Base-by-base conservation (phyloP, 2,113 vertebrate genomes). In the Semicossyphus pulcher region DNA sequence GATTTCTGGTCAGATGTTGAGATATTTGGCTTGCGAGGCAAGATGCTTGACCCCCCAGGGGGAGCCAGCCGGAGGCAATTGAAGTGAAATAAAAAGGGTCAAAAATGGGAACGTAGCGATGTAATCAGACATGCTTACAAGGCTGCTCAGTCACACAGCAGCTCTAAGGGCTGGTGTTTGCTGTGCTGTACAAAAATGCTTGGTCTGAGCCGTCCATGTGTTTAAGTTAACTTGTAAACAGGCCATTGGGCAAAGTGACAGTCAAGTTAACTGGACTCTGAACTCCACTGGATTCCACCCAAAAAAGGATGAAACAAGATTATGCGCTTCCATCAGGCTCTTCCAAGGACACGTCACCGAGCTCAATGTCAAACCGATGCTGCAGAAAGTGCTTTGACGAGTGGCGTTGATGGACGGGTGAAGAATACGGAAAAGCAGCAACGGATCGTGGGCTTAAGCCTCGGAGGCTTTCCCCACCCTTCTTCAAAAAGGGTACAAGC, bases 321-420 rank as follows among this genome's bases (percentile, higher is more conserved):
- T 85, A 87, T 72, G 59, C 65, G 77, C 78, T 86, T 90, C 80
- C 84, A 88, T 85, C 83, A 82, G 51, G 61, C 32, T 39, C 67
- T 23, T 7, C 77, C 81, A 89, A 86, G 85, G 83, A 86, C 84
- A 67, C 39, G 37, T 85, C 77, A 61, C 64, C 54, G 15, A 31
- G 57, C 60, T 84, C 80, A 86, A 86, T 72, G 86, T 88, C 89
- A 83, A 61, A 79, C 52, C 14, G 59, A 75, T 75, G 65, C 64
- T 31, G 52, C 70, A 70, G 72, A 47, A 68, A 79, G 68, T 66
- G 31, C 69, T 71, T 32, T 80, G 79, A 87, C 12, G 15, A 65
- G 31, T 58, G 44, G 21, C 3, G 32, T 32, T 90, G 83, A 89
- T 67, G 63, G 87, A 84, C 53, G 26, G 67, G 45, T 83, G 32